These are phyloP conservation scores for Drosophila sp. DNA, from an alignment of 1,140 invertebrate species.

Conservation along the genomic window DNA sequence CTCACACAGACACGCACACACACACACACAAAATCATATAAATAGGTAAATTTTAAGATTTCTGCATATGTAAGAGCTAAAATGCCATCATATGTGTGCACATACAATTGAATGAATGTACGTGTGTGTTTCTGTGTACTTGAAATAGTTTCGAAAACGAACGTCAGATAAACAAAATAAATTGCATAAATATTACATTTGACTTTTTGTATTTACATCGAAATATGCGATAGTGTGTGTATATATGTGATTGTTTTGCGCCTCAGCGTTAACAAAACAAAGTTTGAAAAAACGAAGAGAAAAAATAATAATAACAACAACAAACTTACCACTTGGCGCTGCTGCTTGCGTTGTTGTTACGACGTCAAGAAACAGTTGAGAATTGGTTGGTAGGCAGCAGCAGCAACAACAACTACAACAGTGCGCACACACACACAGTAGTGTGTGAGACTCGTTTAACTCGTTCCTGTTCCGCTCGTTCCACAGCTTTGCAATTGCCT, in stretches of 20 bases:
- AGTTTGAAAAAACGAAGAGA: constrained; percentile 9
- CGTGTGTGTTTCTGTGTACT: constrained; percentile 33
- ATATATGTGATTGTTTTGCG: constrained; percentile 25
- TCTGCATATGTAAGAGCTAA: background rate
- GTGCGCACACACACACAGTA: background rate
- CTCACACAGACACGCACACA: background rate
- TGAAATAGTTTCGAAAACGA: constrained; percentile 50
- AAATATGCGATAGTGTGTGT: background rate
- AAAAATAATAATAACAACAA: constrained; percentile 29
- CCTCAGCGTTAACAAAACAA: constrained; percentile 15
- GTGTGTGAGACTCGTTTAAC: constrained; percentile 24
- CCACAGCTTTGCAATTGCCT: constrained; percentile 28
- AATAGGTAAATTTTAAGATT: constrained; percentile 5
- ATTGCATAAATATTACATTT: constrained; percentile 55
- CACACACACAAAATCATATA: background rate
- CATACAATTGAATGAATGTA: constrained; percentile 1
- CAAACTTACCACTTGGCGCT: constrained; percentile 56
- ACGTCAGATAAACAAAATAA: constrained; percentile 43
- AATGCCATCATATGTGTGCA: constrained; percentile 3
- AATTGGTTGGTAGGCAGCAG: constrained; percentile 44
- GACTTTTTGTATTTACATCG: constrained; percentile 12
- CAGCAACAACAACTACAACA: constrained; percentile 36
- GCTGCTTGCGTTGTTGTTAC: constrained; percentile 46
- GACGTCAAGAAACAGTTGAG: constrained; percentile 52
- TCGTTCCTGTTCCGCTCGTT: constrained; percentile 46